Evolutionary conservation across 2,113 vertebrate species (phyloP), one percentile per base, ranked within the genome.

Genomic region (Myrmecophaga tridactyla): DNA sequence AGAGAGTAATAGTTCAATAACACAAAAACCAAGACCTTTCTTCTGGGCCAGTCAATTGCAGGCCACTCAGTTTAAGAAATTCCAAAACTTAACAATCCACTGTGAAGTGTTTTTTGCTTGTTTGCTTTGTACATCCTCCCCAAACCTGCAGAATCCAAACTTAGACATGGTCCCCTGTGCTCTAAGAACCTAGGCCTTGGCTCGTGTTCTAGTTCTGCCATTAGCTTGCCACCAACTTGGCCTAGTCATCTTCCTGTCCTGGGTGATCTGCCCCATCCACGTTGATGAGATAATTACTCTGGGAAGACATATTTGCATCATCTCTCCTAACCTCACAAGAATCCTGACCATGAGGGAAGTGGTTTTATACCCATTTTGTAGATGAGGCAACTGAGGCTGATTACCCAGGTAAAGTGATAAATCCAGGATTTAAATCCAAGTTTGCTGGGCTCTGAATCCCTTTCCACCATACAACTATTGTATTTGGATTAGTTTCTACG

Each of bases 361-460:
- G 46, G 60, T 95, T 91, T 91, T 60, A 72, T 67, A 6, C 25
- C 31, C 3, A 34, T 89, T 94, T 93, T 87, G 51, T 7, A 95
- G 53, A 77, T 39, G 62, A 41, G 25, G 15, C 51, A 85, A 29
- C n/a, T 82, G 43, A 85, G 65, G 23, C 25, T 87, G 67, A 48
- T 92, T 48, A 36, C 13, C 34, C 4, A 63, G 41, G 13, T 82
- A 4, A 7, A 34, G 41, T 63, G 63, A 92, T 63, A 83, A 63
- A 53, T n/a, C 31, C 53, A 81, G 15, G 43, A 88, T 60, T 69
- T 23, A 72, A 81, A 82, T 2, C 56, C 1, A 73, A 31, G 27
- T 88, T 77, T 96, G 89, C 43, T 80, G 27, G 34, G 82, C 31
- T 92, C 83, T 93, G 58, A 89, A 90, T 86, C 14, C 36, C 53